phyloP scores from a whole-genome alignment of 1,140 invertebrate genomes.

The Brachionus asplanchnoidis region DNA sequence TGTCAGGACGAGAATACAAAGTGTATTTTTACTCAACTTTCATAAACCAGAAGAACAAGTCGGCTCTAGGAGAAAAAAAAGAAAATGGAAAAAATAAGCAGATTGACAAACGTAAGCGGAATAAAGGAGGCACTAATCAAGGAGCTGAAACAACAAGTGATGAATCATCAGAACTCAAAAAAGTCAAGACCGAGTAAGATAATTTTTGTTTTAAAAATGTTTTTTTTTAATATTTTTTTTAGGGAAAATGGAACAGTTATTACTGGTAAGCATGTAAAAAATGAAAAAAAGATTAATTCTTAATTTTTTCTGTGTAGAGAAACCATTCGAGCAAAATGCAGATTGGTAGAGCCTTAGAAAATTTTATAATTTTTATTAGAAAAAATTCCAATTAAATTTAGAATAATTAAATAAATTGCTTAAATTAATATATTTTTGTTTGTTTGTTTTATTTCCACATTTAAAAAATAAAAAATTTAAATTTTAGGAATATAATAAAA shows the following conservation, averaged over 20 bases:
- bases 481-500: no score
- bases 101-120: not conserved
- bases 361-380: not conserved
- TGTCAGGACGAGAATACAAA: conserved; percentile 18
- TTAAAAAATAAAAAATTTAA: not conserved
- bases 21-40: conserved; percentile 34
- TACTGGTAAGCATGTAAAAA: not conserved
- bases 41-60: not conserved
- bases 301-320: not conserved
- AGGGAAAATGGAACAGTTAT: not conserved
- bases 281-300: not conserved
- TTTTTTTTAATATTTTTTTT: not conserved
- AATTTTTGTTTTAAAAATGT: not conserved
- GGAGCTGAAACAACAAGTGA: not conserved
- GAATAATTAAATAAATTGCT: not conserved
- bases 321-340: not conserved
- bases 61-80: not conserved
- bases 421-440: not conserved
- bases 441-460: not conserved
- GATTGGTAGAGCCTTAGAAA: not conserved
- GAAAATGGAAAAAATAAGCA: not conserved
- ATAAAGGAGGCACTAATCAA: not conserved
- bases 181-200: not conserved
- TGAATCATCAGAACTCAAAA: not conserved
- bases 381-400: not conserved